A percentile compares a stretch with the other conserved stretches of the same genome.
phyloP scores from a whole-genome alignment of 1,140 invertebrate species.

The Eriocheir sinensis region DNA sequence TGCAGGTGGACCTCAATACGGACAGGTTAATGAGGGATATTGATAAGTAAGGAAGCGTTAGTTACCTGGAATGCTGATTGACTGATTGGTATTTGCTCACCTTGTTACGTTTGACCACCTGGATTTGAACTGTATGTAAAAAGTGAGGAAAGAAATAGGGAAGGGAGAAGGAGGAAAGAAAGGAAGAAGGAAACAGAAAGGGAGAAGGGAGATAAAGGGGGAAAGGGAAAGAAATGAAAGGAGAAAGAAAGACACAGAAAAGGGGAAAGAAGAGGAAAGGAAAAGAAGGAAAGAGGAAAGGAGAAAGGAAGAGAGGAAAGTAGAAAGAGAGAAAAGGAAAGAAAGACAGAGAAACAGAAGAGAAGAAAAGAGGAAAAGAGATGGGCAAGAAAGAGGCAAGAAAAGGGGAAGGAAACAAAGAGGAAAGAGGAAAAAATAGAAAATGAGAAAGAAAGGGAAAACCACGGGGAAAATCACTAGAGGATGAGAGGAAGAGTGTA shows the following conservation, averaged over 20 bases:
- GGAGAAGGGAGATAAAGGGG: not conserved
- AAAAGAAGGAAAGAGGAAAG: not conserved
- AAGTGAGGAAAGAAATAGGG: not conserved
- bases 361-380: not conserved
- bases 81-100: no score
- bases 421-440: not conserved
- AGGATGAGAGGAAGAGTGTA: no score
- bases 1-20: no score
- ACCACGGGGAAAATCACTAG: no score
- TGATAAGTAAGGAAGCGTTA: no score
- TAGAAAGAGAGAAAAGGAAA: not conserved
- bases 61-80: no score
- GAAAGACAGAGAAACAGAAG: not conserved
- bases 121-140: no score
- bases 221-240: not conserved
- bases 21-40: no score
- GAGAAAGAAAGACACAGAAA: not conserved
- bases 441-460: not conserved
- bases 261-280: not conserved
- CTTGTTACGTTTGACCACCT: no score
- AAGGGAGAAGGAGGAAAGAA: not conserved
- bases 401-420: not conserved
- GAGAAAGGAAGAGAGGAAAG: not conserved
- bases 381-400: not conserved
- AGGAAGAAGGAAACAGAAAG: not conserved